Base-by-base conservation (phyloP, 2,797 vertebrate genomes). In the Oceanodroma leucorhoa region DNA sequence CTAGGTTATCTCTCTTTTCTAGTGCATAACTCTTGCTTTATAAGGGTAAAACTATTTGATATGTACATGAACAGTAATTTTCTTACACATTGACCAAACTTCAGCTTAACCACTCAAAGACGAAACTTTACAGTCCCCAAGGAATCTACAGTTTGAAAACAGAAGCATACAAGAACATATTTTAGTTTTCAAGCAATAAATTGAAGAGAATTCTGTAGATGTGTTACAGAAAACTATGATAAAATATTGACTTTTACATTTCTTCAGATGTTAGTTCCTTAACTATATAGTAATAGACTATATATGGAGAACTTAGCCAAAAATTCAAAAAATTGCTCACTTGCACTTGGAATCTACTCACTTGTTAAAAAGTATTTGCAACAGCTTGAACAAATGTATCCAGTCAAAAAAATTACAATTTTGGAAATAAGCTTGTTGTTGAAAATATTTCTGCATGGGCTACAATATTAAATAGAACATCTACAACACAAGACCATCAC, bases 181-280 rank as follows among this genome's bases (percentile, higher is more conserved):
- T 66, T 88, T 90, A 79, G 45, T 94, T 97, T 97, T 96, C 78
- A 97, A 93, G 94, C 92, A 95, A 94, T 93, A 94, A 96, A 96
- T 92, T 96, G 70, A 97, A 96, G 70, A 93, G 22, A 95, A 97
- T 85, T 96, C 54, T 88, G 79, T 84, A 90, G 91, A 89, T 87
- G 90, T 64, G 50, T 85, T 96, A 93, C 76, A 95, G 81, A 97
- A 97, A 97, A 92, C 50, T 54, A 91, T 36, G 57, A 92, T 87
- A 96, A 97, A 97, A 95, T 94, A 96, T 5, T 96, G 91, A 91
- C 64, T 92, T 95, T 82, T 90, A 66, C 58, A 70, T 93, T 97
- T 97, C 79, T 95, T 94, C 43, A 20, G 94, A 94, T 81, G 60
- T 93, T 97, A 86, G 79, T 90, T 97, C 71, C 94, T 96, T 98